Percentiles rank a stretch among this genome's conserved stretches.
Evolutionary conservation across 1,140 invertebrate species (phyloP).

Genomic region (Trichomalopsis sarcophagae): DNA sequence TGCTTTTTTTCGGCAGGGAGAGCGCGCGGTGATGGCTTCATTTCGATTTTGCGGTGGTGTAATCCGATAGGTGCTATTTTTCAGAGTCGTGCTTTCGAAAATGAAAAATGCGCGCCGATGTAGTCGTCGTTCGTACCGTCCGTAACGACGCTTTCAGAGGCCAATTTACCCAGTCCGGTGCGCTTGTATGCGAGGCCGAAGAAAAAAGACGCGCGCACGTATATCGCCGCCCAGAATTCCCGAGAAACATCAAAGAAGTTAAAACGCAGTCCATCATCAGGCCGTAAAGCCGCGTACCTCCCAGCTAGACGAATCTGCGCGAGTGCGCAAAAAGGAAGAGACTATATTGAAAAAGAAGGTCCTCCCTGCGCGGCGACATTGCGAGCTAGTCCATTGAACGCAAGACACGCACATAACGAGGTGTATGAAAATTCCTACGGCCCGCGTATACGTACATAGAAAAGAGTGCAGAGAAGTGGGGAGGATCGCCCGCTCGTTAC

Average conservation of each 20-base stretch:
- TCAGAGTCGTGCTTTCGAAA: no score
- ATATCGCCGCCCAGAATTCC: not conserved
- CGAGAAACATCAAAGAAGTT: not conserved
- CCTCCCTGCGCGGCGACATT: not conserved
- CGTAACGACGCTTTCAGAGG: not conserved
- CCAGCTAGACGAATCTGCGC: not conserved
- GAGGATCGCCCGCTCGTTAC: slow-evolving; percentile 27
- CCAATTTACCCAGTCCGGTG: not conserved
- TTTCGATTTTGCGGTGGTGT: no score
- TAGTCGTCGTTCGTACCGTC: not conserved
- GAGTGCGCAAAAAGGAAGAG: not conserved
- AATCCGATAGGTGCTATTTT: no score
- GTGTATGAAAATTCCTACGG: slow-evolving; percentile 7
- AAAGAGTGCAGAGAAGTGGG: not conserved
- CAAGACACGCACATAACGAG: not conserved
- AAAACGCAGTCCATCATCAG: no score
- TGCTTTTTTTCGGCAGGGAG: no score
- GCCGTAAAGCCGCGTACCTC: not conserved
- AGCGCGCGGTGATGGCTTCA: no score
- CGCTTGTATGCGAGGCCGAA: no score
- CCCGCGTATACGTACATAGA: not conserved
- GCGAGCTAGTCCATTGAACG: not conserved
- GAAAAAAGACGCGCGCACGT: no score
- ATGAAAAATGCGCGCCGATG: no score
- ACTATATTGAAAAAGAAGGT: not conserved